These are phyloP conservation scores for Spilarctia lutea DNA, from an alignment of 2,888 invertebrate genomes.

Conservation along the genomic window DNA sequence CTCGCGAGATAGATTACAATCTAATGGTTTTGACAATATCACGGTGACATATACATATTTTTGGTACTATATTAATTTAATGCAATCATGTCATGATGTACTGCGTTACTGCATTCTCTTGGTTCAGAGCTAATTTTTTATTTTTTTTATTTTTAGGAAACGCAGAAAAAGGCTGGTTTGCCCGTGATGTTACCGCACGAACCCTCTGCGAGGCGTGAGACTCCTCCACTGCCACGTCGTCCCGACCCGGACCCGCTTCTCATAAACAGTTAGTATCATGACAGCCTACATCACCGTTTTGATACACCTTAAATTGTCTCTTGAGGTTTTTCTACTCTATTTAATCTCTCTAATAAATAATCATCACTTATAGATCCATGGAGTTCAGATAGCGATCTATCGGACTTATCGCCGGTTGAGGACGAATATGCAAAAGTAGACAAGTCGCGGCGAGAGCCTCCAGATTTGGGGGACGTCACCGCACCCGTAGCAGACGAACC, in stretches of 20 bases:
- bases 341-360: not conserved
- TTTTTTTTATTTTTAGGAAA: slow-evolving; percentile 83
- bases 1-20: no score
- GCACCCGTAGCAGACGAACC: slow-evolving; percentile 47
- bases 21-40: no score
- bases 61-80: no score
- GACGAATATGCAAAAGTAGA: slow-evolving; percentile 85
- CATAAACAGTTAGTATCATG: slow-evolving; percentile 76
- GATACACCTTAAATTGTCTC: not conserved
- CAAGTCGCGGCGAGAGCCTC: slow-evolving; percentile 77
- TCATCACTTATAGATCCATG: slow-evolving; percentile 86
- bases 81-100: no score
- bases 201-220: slow-evolving; percentile 90
- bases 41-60: no score
- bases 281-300: not conserved
- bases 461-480: slow-evolving; percentile 81
- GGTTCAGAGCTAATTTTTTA: not conserved
- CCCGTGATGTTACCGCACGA: slow-evolving; percentile 94
- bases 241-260: slow-evolving; percentile 91
- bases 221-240: slow-evolving; percentile 91
- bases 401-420: slow-evolving; percentile 94
- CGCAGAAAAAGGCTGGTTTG: slow-evolving; percentile 95
- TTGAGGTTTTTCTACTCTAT: not conserved
- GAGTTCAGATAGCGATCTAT: slow-evolving; percentile 94
- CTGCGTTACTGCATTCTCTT: no score